Evolutionary conservation across 1,140 invertebrate species (phyloP), one percentile per base, ranked within the genome.

Genomic region (Drosophila equinoxialis): DNA sequence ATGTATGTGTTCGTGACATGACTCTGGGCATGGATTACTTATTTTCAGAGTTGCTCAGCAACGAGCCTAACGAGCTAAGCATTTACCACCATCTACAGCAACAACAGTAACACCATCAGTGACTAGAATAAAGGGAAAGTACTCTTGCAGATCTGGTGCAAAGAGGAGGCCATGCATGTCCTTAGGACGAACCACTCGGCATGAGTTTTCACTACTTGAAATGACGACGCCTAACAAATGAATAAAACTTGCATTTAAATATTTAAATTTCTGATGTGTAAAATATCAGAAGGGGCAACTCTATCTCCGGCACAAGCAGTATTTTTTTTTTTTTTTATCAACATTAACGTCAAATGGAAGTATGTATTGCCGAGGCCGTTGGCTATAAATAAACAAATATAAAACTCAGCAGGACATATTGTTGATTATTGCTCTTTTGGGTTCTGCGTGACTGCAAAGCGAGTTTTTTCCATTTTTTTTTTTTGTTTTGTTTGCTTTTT

Each of bases 361-460:
- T 55, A 65, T 64, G 58, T 42, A 65, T 33, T 51, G 14, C 35
- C 55, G 60, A 65, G 66, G 66, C 80, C 68, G 60, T 26, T 51
- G 68, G 72, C 83, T 74, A 87, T 87, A 83, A 86, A 83, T 82
- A 87, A 75, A 75, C 83, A 87, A 87, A 87, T 79, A 75, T 59
- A 65, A 74, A 87, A 60, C 83, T 59, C 83, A 72, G 20, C 83
- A 70, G 70, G 83, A 87, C 68, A 65, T 33, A 60, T 62, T 61
- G 59, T 72, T 68, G 70, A 62, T 82, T 67, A 63, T 51, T 65
- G 65, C 35, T 63, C 45, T 54, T 72, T 79, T 80, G 39, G 41
- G 54, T 20, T 45, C 59, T 73, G 65, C 66, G 70, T 70, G 74
- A 79, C n/a, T 45, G n/a, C 23, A 30, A 14, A 26, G 39, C 13